Base-by-base conservation (phyloP, 2,797 vertebrate species). In the Emys orbicularis region DNA sequence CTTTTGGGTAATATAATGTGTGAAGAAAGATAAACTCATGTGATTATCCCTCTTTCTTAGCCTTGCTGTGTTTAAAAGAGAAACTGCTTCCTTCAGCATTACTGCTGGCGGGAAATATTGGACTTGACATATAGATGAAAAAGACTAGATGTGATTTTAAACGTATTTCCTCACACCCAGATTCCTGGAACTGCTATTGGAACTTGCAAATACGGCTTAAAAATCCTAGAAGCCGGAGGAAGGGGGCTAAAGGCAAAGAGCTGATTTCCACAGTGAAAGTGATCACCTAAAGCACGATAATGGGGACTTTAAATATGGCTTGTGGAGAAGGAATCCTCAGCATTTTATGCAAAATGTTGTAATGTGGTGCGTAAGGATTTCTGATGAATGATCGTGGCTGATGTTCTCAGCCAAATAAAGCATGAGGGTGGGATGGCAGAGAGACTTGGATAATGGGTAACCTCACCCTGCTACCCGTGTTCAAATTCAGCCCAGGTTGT, bases 1-100 rank as follows among this genome's bases (percentile, higher is more conserved):
- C 90, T 91, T 94, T 92, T 89, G 94, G 95, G 72, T 92, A 86
- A 93, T 81, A 53, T 0, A 12, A 41, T 56, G 49, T 85, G 81
- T 88, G 93, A 1, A 79, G 82, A 86, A 93, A 96, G 95, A 94
- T 89, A 89, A 95, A 94, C 87, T 92, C 76, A 37, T 74, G 91
- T 89, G 90, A 93, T 94, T 84, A 86, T 41, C 44, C 74, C 44
- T 91, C 93, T 13, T 89, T 94, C 81, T 76, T 8, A 81, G 84
- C 5, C 3, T 77, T 87, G 84, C 89, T 90, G 53, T 23, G 86
- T 87, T 74, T 61, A 83, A 65, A 81, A 92, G 72, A 94, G 81
- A 85, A 89, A 87, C 41, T 89, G 79, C 84, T 87, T 94, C 86
- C 81, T 83, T 65, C 81, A 89, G 94, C 91, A 13, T 29, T 87